These are phyloP conservation scores for Drosophila villosipedis DNA, from an alignment of 2,888 invertebrate species.

Conservation along the genomic window DNA sequence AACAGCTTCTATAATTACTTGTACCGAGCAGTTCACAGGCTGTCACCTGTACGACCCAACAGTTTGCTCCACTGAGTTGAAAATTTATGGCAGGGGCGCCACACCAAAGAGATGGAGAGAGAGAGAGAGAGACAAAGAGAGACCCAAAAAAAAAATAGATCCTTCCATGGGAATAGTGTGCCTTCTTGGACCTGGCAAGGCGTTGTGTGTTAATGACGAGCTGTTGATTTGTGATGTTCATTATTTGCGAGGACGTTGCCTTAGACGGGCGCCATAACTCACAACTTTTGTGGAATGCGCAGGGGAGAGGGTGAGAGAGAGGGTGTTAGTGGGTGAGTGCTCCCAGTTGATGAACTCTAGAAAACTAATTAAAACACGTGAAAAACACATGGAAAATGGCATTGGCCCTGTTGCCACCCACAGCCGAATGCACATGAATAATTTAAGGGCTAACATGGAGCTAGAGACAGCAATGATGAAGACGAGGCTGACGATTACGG, in stretches of 20 bases:
- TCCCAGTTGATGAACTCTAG: slow-evolving; percentile 70
- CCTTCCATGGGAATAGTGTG: slow-evolving; percentile 3
- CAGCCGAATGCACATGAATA: slow-evolving; percentile 62
- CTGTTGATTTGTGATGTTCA: slow-evolving; percentile 78
- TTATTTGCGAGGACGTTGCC: slow-evolving; percentile 60
- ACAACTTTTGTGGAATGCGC: slow-evolving; percentile 41
- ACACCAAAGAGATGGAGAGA: slow-evolving; percentile 10
- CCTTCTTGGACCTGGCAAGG: slow-evolving; percentile 31
- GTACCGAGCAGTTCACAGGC: slow-evolving; percentile 30
- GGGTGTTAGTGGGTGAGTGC: neutral
- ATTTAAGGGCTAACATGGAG: slow-evolving; percentile 51
- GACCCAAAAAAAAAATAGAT: neutral
- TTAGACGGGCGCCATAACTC: slow-evolving; percentile 49
- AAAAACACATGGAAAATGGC: slow-evolving; percentile 61
- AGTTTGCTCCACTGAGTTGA: slow-evolving; percentile 73
- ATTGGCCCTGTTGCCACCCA: slow-evolving; percentile 31
- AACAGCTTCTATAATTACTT: slow-evolving; percentile 74
- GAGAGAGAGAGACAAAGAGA: neutral
- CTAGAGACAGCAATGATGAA: slow-evolving; percentile 18
- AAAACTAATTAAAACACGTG: slow-evolving; percentile 80
- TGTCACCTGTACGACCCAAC: slow-evolving; percentile 21
- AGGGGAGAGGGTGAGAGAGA: neutral
- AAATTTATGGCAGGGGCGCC: slow-evolving; percentile 61
- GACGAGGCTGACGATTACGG: slow-evolving; percentile 1
- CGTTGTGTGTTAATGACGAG: slow-evolving; percentile 73